Evolutionary conservation across 2,888 invertebrate species (phyloP).

Genomic region (Axea sp.): DNA sequence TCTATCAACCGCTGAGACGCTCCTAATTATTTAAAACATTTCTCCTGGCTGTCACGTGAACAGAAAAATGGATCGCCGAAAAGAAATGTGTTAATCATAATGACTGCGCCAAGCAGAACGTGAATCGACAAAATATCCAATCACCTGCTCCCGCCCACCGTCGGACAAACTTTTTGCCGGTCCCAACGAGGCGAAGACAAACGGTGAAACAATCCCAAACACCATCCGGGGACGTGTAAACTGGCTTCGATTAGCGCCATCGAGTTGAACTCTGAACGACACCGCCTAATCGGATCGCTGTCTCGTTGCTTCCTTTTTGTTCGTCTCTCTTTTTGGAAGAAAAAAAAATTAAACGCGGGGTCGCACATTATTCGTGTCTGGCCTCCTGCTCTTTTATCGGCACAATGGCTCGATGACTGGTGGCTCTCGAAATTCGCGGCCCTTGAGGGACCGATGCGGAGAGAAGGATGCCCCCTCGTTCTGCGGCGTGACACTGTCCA

Average conservation of each 20-base stretch:
- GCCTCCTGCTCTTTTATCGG: conserved; percentile 70
- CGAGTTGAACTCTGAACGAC: conserved; percentile 11
- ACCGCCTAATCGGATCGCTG: conserved; percentile 14
- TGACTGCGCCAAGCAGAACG: conserved; percentile 29
- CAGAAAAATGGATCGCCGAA: conserved; percentile 32
- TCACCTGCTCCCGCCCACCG: no score
- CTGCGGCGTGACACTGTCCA: conserved; percentile 78
- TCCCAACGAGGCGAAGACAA: conserved; percentile 52
- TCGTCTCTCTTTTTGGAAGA: no score
- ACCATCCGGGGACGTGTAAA: conserved; percentile 28
- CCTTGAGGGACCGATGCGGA: conserved; percentile 67
- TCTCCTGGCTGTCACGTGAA: conserved; percentile 15
- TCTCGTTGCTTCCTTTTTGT: neutral
- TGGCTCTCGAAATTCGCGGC: conserved; percentile 53
- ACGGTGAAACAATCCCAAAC: conserved; percentile 39
- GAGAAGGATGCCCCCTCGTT: conserved; percentile 64
- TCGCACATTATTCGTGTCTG: conserved; percentile 33
- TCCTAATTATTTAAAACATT: conserved; percentile 38
- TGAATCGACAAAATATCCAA: conserved; percentile 42
- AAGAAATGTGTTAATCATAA: conserved; percentile 50
- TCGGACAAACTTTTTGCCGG: conserved; percentile 31
- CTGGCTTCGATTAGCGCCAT: conserved; percentile 32
- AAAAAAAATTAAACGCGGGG: conserved; percentile 18
- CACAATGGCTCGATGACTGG: conserved; percentile 65
- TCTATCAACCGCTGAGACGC: no score